A percentile compares a stretch with the other conserved stretches of the same genome.
Conservation (phyloP, 2,888 invertebrate species). For the Odontothrips loti region DNA sequence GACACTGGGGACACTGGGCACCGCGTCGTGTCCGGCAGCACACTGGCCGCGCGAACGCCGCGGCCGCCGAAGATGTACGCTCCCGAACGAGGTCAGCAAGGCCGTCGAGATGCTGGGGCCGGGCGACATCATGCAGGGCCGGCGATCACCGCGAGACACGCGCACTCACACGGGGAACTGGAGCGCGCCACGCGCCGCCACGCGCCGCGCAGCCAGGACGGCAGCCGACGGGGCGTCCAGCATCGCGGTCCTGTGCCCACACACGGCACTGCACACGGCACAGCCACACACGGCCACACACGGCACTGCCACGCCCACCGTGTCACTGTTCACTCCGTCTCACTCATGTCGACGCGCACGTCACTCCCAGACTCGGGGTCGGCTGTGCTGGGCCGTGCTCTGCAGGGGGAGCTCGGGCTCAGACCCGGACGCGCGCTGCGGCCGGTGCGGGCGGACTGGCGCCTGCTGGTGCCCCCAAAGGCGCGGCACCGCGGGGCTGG, state of each 20-base stretch:
- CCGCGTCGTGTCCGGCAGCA: neutral
- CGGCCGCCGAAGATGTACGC: neutral
- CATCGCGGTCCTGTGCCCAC: neutral
- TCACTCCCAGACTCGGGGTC: neutral
- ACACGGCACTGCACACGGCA: neutral
- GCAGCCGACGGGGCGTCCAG: neutral
- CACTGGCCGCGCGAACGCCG: constrained; percentile 14
- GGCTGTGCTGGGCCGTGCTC: too few species aligned
- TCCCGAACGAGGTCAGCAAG: constrained; percentile 11
- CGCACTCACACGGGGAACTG: constrained; percentile 11
- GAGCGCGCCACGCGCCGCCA: neutral
- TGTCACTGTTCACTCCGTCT: neutral
- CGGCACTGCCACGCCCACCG: neutral
- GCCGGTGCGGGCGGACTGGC: neutral
- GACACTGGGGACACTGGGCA: too few species aligned
- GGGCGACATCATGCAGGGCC: neutral
- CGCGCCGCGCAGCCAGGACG: neutral
- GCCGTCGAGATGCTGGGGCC: neutral
- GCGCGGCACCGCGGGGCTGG: neutral
- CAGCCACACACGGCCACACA: neutral
- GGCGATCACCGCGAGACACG: neutral
- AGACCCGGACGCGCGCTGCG: neutral
- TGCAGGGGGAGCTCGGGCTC: neutral
- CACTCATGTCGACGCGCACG: neutral
- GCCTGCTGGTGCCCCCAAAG: neutral